Percentiles rank a stretch among this genome's conserved stretches.
Conservation (phyloP, 2,797 vertebrate species). For the Premnoplex brunnescens region DNA sequence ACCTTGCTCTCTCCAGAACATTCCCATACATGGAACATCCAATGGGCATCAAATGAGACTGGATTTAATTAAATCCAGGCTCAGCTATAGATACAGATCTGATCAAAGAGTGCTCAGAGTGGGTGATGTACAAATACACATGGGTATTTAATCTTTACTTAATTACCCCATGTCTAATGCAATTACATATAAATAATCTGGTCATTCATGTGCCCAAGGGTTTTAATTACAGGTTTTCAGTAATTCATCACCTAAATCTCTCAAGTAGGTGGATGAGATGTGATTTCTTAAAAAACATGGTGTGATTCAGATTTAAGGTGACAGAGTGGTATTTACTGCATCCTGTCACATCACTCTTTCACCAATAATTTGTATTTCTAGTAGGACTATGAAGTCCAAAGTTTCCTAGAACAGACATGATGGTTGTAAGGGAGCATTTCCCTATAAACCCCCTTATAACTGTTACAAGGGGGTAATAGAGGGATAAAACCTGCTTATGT, state of each 20-base stretch:
- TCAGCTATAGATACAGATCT: background rate
- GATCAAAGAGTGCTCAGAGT: background rate
- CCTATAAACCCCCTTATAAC: background rate
- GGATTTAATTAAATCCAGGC: conserved; percentile 11
- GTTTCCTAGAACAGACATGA: background rate
- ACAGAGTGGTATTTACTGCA: background rate
- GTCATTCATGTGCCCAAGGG: background rate
- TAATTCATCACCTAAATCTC: background rate
- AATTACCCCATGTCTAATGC: background rate
- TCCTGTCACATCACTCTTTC: background rate
- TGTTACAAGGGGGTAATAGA: background rate
- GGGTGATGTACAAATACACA: background rate
- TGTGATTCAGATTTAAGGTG: background rate
- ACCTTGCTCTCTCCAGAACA: background rate
- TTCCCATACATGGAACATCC: background rate
- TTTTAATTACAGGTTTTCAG: background rate
- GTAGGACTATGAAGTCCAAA: background rate
- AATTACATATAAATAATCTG: background rate
- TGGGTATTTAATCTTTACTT: background rate
- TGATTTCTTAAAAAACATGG: background rate
- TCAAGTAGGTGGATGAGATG: background rate
- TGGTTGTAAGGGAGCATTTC: background rate
- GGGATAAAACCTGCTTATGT: rapidly evolving
- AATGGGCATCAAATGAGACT: background rate
- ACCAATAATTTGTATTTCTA: background rate